Conservation (phyloP, 2,888 invertebrate genomes). For the Venusia cambrica region DNA sequence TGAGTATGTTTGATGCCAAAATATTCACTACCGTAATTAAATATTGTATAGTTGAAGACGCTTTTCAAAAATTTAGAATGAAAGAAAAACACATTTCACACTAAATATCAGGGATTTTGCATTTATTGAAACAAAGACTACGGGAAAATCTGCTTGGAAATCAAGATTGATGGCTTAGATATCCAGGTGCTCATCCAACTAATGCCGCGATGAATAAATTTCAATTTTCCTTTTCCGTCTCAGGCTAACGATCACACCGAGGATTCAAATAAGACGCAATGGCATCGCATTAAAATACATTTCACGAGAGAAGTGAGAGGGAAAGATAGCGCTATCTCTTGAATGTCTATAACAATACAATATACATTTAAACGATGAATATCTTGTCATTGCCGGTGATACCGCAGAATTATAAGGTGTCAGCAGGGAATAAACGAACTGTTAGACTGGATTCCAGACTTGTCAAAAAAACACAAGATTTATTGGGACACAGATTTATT, state of each 20-base stretch:
- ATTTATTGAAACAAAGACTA: too few species aligned
- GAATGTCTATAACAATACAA: conserved; percentile 18
- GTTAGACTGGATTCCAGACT: too few species aligned
- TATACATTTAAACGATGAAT: conserved; percentile 9
- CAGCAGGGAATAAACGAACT: conserved; percentile 1
- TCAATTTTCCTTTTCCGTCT: conserved; percentile 10
- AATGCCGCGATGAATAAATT: conserved; percentile 9
- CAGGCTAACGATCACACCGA: conserved; percentile 13
- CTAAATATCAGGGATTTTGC: too few species aligned
- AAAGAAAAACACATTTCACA: too few species aligned
- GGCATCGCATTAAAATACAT: conserved; percentile 19
- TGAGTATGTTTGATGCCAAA: too few species aligned
- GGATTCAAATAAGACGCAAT: conserved; percentile 16
- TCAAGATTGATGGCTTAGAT: background rate
- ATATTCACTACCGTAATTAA: too few species aligned
- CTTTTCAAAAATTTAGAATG: too few species aligned
- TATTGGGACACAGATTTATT: too few species aligned
- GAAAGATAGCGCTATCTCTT: background rate
- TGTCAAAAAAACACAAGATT: too few species aligned
- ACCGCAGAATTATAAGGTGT: conserved; percentile 1
- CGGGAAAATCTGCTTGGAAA: background rate
- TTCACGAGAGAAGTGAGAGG: background rate
- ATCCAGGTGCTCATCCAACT: conserved; percentile 1
- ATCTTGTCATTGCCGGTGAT: conserved; percentile 5
- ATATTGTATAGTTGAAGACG: too few species aligned